Conservation (phyloP, 2,888 invertebrate species). For the Tetranychus piercei region DNA sequence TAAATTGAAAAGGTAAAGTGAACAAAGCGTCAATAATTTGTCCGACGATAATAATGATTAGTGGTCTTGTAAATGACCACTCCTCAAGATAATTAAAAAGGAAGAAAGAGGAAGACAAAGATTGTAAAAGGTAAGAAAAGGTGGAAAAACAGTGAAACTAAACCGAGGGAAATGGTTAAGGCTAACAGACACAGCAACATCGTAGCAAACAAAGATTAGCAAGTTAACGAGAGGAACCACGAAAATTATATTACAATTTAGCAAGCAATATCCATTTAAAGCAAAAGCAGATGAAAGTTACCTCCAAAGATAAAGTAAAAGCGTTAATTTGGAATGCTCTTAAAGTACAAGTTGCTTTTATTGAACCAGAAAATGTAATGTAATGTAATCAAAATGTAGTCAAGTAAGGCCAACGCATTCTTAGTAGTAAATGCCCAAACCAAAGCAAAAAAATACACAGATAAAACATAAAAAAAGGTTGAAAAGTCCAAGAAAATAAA, state of each 20-base stretch:
- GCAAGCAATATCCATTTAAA: not conserved
- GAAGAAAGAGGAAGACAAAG: not conserved
- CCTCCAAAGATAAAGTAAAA: no score
- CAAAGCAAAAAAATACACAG: no score
- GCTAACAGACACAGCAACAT: not conserved
- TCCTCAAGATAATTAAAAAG: not conserved
- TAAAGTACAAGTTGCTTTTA: no score
- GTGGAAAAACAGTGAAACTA: not conserved
- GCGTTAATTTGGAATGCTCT: no score
- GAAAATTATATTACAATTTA: not conserved
- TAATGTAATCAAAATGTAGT: no score
- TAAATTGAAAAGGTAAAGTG: not conserved
- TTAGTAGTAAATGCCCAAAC: no score
- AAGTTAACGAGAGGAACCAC: not conserved
- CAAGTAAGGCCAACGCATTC: no score
- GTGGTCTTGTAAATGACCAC: not conserved
- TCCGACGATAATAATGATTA: not conserved
- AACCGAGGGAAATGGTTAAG: not conserved
- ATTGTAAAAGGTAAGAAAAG: not conserved
- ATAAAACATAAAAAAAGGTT: no score
- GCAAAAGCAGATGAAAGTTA: not conserved
- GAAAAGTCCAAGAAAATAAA: no score
- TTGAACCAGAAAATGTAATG: no score
- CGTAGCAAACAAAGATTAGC: no score
- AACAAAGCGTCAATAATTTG: not conserved